A percentile compares a stretch with the other conserved stretches of the same genome.
Evolutionary conservation across 2,888 invertebrate species (phyloP).

Genomic region (Stenurella melanura): DNA sequence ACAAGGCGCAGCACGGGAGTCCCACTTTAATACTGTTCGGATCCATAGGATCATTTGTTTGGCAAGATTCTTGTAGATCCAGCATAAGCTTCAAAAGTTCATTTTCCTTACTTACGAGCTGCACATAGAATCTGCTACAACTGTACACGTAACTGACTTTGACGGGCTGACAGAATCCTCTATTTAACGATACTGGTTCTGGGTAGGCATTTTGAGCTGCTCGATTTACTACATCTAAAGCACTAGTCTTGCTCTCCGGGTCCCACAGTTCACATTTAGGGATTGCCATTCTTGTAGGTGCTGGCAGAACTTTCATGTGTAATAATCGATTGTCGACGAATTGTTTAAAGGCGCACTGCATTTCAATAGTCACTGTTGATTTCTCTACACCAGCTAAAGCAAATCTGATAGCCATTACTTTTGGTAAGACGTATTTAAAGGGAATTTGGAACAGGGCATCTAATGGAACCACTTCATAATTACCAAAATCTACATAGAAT

Average conservation of each 20-base stretch:
- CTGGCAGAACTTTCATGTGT: slow-evolving; percentile 80
- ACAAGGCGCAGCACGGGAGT: slow-evolving; percentile 86
- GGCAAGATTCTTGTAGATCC: slow-evolving; percentile 78
- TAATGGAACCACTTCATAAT: slow-evolving; percentile 83
- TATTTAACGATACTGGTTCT: slow-evolving; percentile 64
- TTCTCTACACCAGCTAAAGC: slow-evolving; percentile 82
- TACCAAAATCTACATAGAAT: slow-evolving; percentile 88
- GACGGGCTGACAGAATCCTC: slow-evolving; percentile 74
- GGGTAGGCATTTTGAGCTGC: slow-evolving; percentile 69
- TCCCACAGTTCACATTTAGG: slow-evolving; percentile 85
- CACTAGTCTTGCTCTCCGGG: slow-evolving; percentile 75
- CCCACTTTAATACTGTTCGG: slow-evolving; percentile 74
- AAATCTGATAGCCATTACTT: slow-evolving; percentile 86
- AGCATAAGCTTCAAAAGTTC: slow-evolving; percentile 81
- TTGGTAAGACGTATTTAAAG: slow-evolving; percentile 81
- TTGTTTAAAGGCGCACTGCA: slow-evolving; percentile 83
- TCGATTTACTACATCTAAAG: slow-evolving; percentile 76
- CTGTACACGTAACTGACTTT: slow-evolving; percentile 81
- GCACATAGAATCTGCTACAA: slow-evolving; percentile 83
- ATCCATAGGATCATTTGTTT: slow-evolving; percentile 63
- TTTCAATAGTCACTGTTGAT: slow-evolving; percentile 74
- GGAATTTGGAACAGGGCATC: slow-evolving; percentile 86
- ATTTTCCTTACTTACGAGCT: slow-evolving; percentile 78
- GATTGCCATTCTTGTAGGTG: slow-evolving; percentile 80
- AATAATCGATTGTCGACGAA: slow-evolving; percentile 80